phyloP scores from a whole-genome alignment of 2,888 invertebrate genomes.

The Phortica magna region DNA sequence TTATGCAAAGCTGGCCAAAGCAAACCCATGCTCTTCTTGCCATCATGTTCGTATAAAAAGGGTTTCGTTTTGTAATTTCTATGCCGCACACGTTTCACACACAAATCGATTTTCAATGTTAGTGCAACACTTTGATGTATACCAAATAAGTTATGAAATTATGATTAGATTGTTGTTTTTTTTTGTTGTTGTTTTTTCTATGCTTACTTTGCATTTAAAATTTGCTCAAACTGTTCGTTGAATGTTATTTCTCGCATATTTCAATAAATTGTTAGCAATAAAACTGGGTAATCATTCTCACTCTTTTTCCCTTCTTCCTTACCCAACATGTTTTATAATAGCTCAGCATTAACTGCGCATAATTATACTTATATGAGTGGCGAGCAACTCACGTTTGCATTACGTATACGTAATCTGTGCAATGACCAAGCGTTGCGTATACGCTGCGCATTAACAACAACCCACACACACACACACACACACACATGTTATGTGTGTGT shows the following conservation, averaged over 20 bases:
- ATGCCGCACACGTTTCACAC: constrained; percentile 9
- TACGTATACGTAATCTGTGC: constrained; percentile 16
- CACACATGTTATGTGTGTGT: neutral
- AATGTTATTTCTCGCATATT: too few relatives aligned
- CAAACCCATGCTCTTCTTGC: too few relatives aligned
- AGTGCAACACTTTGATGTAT: neutral
- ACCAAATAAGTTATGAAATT: neutral
- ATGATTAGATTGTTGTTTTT: neutral
- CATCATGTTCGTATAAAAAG: neutral
- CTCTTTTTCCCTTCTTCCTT: too few relatives aligned
- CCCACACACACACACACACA: neutral
- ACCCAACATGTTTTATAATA: neutral
- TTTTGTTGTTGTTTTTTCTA: too few relatives aligned
- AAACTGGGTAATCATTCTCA: too few relatives aligned
- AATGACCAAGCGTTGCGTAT: neutral
- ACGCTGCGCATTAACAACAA: neutral
- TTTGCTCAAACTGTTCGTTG: too few relatives aligned
- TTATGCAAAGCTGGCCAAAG: too few relatives aligned
- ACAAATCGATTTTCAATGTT: constrained; percentile 19
- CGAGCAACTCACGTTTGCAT: too few relatives aligned
- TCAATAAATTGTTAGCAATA: too few relatives aligned
- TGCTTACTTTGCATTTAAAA: too few relatives aligned
- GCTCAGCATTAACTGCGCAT: neutral
- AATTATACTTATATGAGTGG: neutral
- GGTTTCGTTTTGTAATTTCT: neutral